Percentiles rank a stretch among this genome's conserved stretches.
phyloP scores from a whole-genome alignment of 2,113 vertebrate genomes.

The Periophthalmus modestus region DNA sequence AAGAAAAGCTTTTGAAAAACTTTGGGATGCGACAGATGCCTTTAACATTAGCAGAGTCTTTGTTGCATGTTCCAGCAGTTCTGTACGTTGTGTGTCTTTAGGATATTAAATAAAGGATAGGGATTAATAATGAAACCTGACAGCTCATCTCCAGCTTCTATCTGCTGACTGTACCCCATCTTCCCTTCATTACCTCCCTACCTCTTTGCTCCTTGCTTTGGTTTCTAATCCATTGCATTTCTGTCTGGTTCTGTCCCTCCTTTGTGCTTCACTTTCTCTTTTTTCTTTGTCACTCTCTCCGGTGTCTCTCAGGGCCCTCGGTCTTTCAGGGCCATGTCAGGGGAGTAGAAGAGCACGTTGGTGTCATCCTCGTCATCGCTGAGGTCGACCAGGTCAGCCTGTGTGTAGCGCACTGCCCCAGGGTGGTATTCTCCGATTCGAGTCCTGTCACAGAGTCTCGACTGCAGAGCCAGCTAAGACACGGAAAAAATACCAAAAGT shows the following conservation, averaged over 20 bases:
- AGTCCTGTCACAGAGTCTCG: slow-evolving; percentile 77
- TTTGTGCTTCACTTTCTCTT: slow-evolving; percentile 33
- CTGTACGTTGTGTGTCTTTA: slow-evolving; percentile 75
- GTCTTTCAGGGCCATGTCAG: slow-evolving; percentile 81
- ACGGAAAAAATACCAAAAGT: slow-evolving; percentile 15
- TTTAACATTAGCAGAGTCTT: slow-evolving; percentile 54
- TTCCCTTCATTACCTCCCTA: slow-evolving; percentile 57
- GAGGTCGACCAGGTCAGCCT: slow-evolving; percentile 62
- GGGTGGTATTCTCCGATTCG: slow-evolving; percentile 78
- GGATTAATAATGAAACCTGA: slow-evolving; percentile 94
- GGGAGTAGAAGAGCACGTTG: slow-evolving; percentile 81
- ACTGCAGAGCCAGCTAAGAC: slow-evolving; percentile 79
- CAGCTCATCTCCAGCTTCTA: slow-evolving; percentile 85
- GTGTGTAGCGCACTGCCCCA: slow-evolving; percentile 66
- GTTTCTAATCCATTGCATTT: slow-evolving; percentile 62
- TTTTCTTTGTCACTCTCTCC: slow-evolving; percentile 38
- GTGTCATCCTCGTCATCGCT: slow-evolving; percentile 80
- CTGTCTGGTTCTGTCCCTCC: slow-evolving; percentile 58
- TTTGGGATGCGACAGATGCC: slow-evolving; percentile 50
- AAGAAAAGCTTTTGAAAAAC: slow-evolving; percentile 45
- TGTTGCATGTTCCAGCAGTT: slow-evolving; percentile 61
- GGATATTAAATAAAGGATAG: slow-evolving; percentile 93
- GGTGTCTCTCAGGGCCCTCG: slow-evolving; percentile 71
- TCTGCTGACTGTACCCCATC: slow-evolving; percentile 75
- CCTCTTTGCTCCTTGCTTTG: slow-evolving; percentile 50